phyloP scores from a whole-genome alignment of 2,888 invertebrate genomes.

The Pyrrhia umbra region DNA sequence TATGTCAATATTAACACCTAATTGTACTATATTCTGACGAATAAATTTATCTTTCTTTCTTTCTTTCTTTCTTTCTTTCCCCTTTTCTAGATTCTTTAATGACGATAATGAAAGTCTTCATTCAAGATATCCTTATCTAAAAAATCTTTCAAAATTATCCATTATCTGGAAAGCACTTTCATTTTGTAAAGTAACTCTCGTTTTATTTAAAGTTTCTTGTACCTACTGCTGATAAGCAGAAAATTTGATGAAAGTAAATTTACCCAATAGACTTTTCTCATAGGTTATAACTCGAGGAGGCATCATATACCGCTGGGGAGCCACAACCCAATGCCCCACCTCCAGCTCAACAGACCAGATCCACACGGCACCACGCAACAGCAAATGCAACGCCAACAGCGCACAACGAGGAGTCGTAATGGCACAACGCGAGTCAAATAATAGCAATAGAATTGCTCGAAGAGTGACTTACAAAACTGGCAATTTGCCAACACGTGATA shows the following conservation, averaged over 20 bases:
- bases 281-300: conserved; percentile 87
- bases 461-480: neutral
- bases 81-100: no score
- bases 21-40: no score
- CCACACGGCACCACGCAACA: conserved; percentile 71
- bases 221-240: neutral
- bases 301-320: conserved; percentile 86
- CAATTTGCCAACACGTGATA: neutral
- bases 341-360: conserved; percentile 71
- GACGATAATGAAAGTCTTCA: no score
- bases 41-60: no score
- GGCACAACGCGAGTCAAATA: conserved; percentile 15
- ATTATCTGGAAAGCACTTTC: no score
- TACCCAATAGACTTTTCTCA: neutral
- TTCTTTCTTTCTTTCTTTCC: no score
- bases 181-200: no score
- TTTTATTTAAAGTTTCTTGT: no score
- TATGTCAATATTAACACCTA: no score
- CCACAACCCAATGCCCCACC: conserved; percentile 84
- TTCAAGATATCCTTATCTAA: no score
- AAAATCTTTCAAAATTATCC: no score
- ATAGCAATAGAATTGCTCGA: neutral
- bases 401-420: conserved; percentile 19
- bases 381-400: conserved; percentile 66
- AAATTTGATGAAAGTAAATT: neutral